phyloP scores from a whole-genome alignment of 2,888 invertebrate species.

The Agrotis ipsilon region DNA sequence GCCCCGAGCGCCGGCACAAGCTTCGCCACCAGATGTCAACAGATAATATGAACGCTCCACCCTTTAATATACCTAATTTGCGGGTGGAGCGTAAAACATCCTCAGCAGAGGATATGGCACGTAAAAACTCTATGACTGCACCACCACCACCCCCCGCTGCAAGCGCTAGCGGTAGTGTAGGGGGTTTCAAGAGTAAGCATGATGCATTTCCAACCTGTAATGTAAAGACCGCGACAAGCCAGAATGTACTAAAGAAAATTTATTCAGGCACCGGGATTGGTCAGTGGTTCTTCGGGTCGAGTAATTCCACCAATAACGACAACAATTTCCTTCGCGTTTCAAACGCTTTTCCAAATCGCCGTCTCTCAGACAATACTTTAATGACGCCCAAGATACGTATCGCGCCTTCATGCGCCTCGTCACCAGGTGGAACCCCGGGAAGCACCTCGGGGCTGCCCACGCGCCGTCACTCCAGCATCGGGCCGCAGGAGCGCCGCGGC shows the following conservation, averaged over 20 bases:
- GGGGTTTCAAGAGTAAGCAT: constrained; percentile 76
- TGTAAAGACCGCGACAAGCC: constrained; percentile 20
- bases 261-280: constrained; percentile 90
- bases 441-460: constrained; percentile 95
- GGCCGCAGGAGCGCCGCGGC: constrained; percentile 96
- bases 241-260: constrained; percentile 33
- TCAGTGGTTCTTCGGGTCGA: constrained; percentile 96
- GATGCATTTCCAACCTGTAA: constrained; percentile 50
- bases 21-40: constrained; percentile 96
- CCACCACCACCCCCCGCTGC: constrained; percentile 66
- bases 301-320: constrained; percentile 95
- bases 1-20: constrained; percentile 93
- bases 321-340: constrained; percentile 96
- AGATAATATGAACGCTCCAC: constrained; percentile 96
- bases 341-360: constrained; percentile 95
- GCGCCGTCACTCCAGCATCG: constrained; percentile 97
- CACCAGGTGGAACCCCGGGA: constrained; percentile 93
- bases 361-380: constrained; percentile 97
- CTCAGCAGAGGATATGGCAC: constrained; percentile 97
- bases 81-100: constrained; percentile 97
- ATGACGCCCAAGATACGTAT: constrained; percentile 97
- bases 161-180: constrained; percentile 76
- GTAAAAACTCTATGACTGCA: constrained; percentile 95
- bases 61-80: constrained; percentile 97
- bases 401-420: constrained; percentile 97